Evolutionary conservation across 1,140 invertebrate genomes (phyloP), one percentile per base, ranked within the genome.

Genomic region (Hypothenemus hampei): DNA sequence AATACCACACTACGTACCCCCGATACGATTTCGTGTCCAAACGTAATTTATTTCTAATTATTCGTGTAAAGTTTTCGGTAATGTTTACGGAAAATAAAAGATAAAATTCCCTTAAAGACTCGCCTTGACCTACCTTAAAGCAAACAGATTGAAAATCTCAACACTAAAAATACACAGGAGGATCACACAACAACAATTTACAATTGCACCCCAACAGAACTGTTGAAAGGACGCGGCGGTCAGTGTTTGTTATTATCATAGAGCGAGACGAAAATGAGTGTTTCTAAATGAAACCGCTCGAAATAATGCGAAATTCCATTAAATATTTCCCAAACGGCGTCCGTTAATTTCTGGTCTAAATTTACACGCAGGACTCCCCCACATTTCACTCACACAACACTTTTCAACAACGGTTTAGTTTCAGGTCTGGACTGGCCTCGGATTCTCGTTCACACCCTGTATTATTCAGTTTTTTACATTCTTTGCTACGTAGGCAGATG

Each of bases 301-400:
- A 47, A 60, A 60, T 60, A 60, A 60, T 60, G 59, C 59, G 59
- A 60, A 60, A 56, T 60, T 60, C 47, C 53, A 57, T 60, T 59
- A 53, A 60, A 60, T 51, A 56, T 56, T 60, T 46, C 58, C 52
- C 46, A 56, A 57, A 60, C 59, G 49, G 59, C 51, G 45, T 44
- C 59, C 49, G 55, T 55, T 60, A 57, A 60, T 57, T 60, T 54
- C 46, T 43, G 51, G 35, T 60, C 59, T 60, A 60, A 60, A 60
- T 60, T 60, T 60, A 60, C 53, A 55, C 53, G 39, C 55, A n/a
- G 49, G 24, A 49, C 59, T 53, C 59, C 59, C 59, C 55, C 59
- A 60, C 59, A 60, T 57, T 60, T 60, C 50, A 53, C 50, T 53
- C 40, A 53, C 50, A n/a, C n/a, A n/a, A n/a, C n/a, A n/a, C n/a